Percentiles rank a stretch among this genome's conserved stretches.
phyloP scores from a whole-genome alignment of 2,888 invertebrate species.

The Polymixis lichenea region DNA sequence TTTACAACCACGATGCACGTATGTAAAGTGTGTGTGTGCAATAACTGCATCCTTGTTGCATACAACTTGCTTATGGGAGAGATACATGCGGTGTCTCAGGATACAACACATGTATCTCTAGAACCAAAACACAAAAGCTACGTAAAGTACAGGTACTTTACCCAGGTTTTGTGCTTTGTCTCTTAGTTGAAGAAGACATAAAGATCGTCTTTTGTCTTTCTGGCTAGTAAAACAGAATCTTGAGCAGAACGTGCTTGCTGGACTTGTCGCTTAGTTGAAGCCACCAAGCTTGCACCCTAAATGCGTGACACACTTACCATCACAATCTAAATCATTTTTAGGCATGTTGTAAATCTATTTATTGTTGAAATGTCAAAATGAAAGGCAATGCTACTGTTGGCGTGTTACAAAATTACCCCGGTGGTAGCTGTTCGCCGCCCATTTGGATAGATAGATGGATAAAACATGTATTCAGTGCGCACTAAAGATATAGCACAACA shows the following conservation, averaged over 20 bases:
- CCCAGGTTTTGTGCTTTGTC: background rate
- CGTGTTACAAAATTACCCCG: too few relatives aligned
- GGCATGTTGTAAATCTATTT: too few relatives aligned
- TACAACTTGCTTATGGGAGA: constrained; percentile 5
- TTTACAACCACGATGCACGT: constrained; percentile 30
- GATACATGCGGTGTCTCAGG: background rate
- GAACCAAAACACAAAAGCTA: too few relatives aligned
- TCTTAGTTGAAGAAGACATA: background rate
- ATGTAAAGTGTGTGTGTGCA: constrained; percentile 28
- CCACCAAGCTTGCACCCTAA: background rate
- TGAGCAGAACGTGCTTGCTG: background rate
- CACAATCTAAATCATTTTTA: too few relatives aligned
- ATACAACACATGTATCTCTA: too few relatives aligned
- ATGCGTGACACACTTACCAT: too few relatives aligned
- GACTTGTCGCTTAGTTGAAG: background rate
- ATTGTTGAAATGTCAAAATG: too few relatives aligned
- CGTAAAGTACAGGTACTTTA: background rate
- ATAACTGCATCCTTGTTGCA: constrained; percentile 41
- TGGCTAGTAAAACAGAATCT: background rate
- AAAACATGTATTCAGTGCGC: too few relatives aligned
- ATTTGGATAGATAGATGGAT: background rate
- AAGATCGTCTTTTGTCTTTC: background rate
- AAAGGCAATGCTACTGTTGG: too few relatives aligned
- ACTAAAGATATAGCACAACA: too few relatives aligned
- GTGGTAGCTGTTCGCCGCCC: background rate